phyloP scores from a whole-genome alignment of 2,888 invertebrate genomes.

The Diogma glabrata region DNA sequence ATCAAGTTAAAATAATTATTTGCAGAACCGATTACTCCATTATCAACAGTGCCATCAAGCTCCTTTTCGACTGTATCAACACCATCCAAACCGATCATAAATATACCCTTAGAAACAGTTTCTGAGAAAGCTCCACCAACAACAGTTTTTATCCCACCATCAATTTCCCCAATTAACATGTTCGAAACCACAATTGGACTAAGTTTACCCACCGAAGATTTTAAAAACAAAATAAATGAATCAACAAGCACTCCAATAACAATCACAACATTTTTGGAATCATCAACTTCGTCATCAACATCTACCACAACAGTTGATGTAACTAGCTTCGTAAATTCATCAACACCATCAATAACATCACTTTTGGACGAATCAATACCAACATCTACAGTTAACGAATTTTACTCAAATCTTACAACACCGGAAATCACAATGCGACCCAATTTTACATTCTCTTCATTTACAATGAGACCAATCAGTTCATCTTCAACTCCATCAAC shows the following conservation, averaged over 20 bases:
- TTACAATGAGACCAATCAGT: not conserved
- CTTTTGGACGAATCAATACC: no score
- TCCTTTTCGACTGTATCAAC: not conserved
- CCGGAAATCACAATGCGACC: not conserved
- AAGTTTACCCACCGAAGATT: not conserved
- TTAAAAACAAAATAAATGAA: conserved; percentile 22
- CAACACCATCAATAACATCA: no score
- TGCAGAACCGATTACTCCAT: no score
- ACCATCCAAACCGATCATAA: not conserved
- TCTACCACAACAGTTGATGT: conserved; percentile 8
- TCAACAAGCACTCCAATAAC: conserved; percentile 12
- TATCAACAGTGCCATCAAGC: not conserved
- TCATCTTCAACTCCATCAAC: conserved; percentile 25
- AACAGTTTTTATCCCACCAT: not conserved
- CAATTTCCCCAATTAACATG: not conserved
- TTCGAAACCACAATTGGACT: not conserved
- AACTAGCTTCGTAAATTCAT: not conserved
- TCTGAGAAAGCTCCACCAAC: conserved; percentile 2
- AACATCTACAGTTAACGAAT: no score
- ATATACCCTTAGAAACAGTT: not conserved
- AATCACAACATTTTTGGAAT: conserved; percentile 10
- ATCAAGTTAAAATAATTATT: not conserved
- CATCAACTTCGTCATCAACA: conserved; percentile 11
- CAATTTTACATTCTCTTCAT: not conserved
- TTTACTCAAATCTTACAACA: no score